Evolutionary conservation across 2,113 vertebrate genomes (phyloP).

Genomic region (Ophthalmolycus amberensis): DNA sequence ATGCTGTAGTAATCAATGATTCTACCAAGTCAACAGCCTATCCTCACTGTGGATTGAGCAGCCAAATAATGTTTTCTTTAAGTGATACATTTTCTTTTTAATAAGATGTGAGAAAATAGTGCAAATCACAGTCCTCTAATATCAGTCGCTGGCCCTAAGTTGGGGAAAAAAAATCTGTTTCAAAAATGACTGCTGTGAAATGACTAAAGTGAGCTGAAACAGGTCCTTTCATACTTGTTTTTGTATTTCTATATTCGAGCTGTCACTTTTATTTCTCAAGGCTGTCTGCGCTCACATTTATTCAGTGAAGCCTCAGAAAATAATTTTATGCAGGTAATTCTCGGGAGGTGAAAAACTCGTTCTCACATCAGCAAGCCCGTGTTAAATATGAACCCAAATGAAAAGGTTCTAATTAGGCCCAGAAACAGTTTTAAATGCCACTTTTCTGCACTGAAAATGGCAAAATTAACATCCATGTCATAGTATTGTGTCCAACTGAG

Average conservation of each 20-base stretch:
- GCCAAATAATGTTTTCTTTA: too few relatives aligned
- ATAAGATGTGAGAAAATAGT: too few relatives aligned
- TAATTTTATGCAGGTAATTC: constrained; percentile 20
- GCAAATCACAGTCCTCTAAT: too few relatives aligned
- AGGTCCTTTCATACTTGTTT: background rate
- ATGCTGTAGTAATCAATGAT: too few relatives aligned
- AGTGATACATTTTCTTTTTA: too few relatives aligned
- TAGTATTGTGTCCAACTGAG: background rate
- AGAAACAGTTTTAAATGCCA: background rate
- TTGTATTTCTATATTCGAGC: background rate
- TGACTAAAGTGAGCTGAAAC: constrained; percentile 27
- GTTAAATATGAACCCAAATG: constrained; percentile 37
- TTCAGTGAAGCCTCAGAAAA: background rate
- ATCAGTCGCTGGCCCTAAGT: too few relatives aligned
- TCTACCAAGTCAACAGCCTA: too few relatives aligned
- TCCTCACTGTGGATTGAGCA: too few relatives aligned
- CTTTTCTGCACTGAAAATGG: constrained; percentile 14
- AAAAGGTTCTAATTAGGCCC: constrained; percentile 42
- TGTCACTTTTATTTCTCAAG: background rate
- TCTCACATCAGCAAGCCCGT: constrained; percentile 2
- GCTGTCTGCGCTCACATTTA: background rate
- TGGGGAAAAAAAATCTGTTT: background rate
- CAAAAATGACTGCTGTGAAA: background rate
- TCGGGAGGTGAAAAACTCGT: constrained; percentile 9
- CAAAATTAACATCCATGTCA: constrained; percentile 28